Evolutionary conservation across 2,113 vertebrate genomes (phyloP), one percentile per base, ranked within the genome.

Genomic region (Neogobius melanostomus): DNA sequence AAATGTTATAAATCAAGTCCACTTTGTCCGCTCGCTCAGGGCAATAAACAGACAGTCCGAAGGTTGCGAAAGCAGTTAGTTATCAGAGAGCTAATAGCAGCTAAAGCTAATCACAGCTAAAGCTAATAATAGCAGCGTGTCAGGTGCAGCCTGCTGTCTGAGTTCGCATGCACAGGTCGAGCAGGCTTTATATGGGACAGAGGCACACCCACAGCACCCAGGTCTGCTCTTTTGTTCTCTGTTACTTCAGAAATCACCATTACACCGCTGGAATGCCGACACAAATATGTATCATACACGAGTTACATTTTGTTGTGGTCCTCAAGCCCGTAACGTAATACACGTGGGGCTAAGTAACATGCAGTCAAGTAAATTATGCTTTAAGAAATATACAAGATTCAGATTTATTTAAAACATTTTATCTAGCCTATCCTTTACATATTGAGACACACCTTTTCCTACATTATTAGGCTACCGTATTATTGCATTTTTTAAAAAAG

Each of bases 201-300:
- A 51, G 81, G 70, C 86, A 89, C 90, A 68, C 87, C 90, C 89
- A 80, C 77, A 3, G 3, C 15, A 64, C 47, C 11, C 49, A 50
- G 75, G 54, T 2, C 66, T 66, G 83, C 67, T 59, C 51, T 57
- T 47, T 64, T 64, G 11, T 61, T 6, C 14, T 36, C 17, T 36
- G 17, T 36, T 36, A 28, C 11, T 61, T 15, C 17, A 28, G 14
- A 43, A 8, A 6, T n/a, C 59, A 45, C 44, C 42, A 11, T 42
- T 59, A 14, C 56, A 44, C 59, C 8, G 3, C 42, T 43, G 42
- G 9, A 61, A 61, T 15, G 12, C 44, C 7, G 9, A n/a, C 7
- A n/a, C 8, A 15, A 5, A 8, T 36, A 44, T 12, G 8, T 43
- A 61, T n/a, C 5, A n/a, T 9, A 43, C 2, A 61, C 28, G 28